A percentile compares a stretch with the other conserved stretches of the same genome.
phyloP scores from a whole-genome alignment of 2,113 vertebrate genomes.

The Syrmaticus mikado region DNA sequence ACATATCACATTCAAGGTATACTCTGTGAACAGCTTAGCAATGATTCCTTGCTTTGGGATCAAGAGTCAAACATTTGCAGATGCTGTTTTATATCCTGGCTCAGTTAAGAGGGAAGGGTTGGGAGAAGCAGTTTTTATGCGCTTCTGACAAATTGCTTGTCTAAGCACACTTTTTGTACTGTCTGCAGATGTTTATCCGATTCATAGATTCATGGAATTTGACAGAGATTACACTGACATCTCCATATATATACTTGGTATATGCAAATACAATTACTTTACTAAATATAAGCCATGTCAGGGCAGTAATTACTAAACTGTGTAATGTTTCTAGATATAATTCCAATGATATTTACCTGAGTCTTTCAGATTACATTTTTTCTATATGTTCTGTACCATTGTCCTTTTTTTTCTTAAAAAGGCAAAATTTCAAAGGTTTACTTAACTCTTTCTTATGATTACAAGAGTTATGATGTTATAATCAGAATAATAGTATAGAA shows the following conservation, averaged over 20 bases:
- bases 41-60: constrained; percentile 25
- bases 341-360: not conserved
- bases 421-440: not conserved
- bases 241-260: not conserved
- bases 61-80: constrained; percentile 27
- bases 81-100: constrained; percentile 12
- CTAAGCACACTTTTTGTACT: constrained; percentile 22
- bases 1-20: accelerated
- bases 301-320: constrained; percentile 11
- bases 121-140: constrained; percentile 8
- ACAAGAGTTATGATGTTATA: not conserved
- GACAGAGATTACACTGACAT: constrained; percentile 39
- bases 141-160: not conserved
- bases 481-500: not conserved
- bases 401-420: not conserved
- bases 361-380: not conserved
- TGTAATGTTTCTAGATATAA: not conserved
- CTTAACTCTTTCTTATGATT: not conserved
- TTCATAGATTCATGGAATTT: constrained; percentile 28
- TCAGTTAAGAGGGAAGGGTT: constrained; percentile 22
- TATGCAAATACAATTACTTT: constrained; percentile 25
- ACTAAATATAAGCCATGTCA: not conserved
- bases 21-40: not conserved
- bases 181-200: constrained; percentile 38
- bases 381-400: not conserved